phyloP scores from a whole-genome alignment of 1,140 invertebrate species.

The Halictus rubicundus region DNA sequence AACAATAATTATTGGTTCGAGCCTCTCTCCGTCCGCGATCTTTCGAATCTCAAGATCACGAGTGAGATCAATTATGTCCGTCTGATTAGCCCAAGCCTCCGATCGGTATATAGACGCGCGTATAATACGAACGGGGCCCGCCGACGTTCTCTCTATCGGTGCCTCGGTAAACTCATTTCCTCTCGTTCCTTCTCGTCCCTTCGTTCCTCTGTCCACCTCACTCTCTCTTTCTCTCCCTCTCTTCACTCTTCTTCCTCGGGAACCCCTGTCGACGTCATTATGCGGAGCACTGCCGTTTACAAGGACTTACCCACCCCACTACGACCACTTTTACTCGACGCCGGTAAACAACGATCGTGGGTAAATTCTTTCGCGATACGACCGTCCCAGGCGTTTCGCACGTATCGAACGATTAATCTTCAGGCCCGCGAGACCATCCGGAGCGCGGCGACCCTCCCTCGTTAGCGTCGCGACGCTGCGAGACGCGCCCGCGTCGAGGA shows the following conservation, averaged over 20 bases:
- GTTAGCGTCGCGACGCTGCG: too few relatives aligned
- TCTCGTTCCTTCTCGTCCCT: neutral
- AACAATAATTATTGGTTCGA: slow-evolving; percentile 81
- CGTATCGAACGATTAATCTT: too few relatives aligned
- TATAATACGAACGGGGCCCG: slow-evolving; percentile 51
- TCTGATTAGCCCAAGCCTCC: slow-evolving; percentile 77
- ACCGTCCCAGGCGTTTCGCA: too few relatives aligned
- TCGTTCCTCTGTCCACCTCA: too few relatives aligned
- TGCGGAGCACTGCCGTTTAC: slow-evolving; percentile 53
- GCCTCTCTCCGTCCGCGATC: slow-evolving; percentile 77
- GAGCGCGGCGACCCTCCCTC: too few relatives aligned
- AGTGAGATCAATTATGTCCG: slow-evolving; percentile 80
- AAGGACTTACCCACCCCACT: neutral
- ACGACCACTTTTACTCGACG: neutral
- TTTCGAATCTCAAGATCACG: slow-evolving; percentile 80
- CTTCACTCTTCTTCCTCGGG: neutral
- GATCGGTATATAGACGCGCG: slow-evolving; percentile 62
- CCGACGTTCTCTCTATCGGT: slow-evolving; percentile 6
- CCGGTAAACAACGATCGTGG: slow-evolving; percentile 39
- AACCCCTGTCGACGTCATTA: slow-evolving; percentile 62
- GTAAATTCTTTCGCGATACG: slow-evolving; percentile 53
- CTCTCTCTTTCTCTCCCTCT: slow-evolving; percentile 27
- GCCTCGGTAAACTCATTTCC: slow-evolving; percentile 27
- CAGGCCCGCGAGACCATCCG: too few relatives aligned
- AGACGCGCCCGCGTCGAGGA: too few relatives aligned